Base-by-base conservation (phyloP, 2,113 vertebrate species). In the Indicator indicator region DNA sequence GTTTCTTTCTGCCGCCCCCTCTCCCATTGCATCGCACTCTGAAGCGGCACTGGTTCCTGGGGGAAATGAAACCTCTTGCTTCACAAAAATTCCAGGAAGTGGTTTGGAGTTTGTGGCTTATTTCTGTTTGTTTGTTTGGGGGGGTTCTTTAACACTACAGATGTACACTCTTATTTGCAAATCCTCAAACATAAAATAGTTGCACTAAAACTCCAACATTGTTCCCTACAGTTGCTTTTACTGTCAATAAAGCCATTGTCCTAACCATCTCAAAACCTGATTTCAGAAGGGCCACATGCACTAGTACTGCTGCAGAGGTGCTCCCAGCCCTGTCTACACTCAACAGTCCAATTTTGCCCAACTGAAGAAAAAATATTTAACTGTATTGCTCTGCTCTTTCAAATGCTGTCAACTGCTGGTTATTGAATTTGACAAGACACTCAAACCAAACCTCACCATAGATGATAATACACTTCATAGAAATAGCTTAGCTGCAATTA, bases 11-110 rank as follows among this genome's bases (percentile, higher is more conserved):
- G 0, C 69, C 79, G 36, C 16, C 36, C 71, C 27, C 44, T 23
- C 24, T 46, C 30, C 28, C 26, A 16, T 15, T 3, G 20, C 33
- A 11, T 16, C 1, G 1, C 9, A 0, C 65, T 21, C 14, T 3
- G 38, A 63, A 82, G 24, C 26, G 23, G 19, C 7, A 0, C 38
- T 46, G 2, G 0, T 20, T 70, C 21, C n/a, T 54, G 1, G 0
- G n/a, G 48, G 33, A 85, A 63, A 32, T 6, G 16, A 71, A 88
- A 74, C 9, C 48, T 17, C 3, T 7, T 19, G 38, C 40, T 56
- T n/a, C 10, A 19, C 65, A 83, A 59, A 54, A 58, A 55, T 23
- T 63, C 60, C 64, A 88, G 59, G 70, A 54, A 62, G 27, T 8
- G 20, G 17, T 32, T 71, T 81, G 18, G 27, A 12, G 23, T 27